Conservation (phyloP, 2,888 invertebrate genomes). For the Drosophila leonis region DNA sequence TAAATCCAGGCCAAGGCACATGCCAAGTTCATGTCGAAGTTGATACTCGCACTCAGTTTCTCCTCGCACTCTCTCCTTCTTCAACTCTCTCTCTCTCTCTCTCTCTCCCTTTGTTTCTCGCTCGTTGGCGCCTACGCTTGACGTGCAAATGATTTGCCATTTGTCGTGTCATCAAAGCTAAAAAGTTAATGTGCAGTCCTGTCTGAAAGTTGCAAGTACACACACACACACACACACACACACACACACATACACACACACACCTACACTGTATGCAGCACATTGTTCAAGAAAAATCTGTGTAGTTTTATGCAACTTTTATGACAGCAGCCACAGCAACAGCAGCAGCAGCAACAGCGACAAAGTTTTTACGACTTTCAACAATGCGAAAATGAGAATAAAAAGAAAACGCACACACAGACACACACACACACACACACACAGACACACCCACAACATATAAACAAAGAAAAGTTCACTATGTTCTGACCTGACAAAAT, state of each 20-base stretch:
- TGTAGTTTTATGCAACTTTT: slow-evolving; percentile 76
- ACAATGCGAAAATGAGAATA: slow-evolving; percentile 25
- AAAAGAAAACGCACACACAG: slow-evolving; percentile 30
- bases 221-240: slow-evolving; percentile 20
- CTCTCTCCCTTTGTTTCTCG: background rate
- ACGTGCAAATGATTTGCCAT: slow-evolving; percentile 69
- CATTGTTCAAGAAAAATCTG: slow-evolving; percentile 49
- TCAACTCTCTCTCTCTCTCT: too few species aligned
- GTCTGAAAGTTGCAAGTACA: slow-evolving; percentile 38
- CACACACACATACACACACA: slow-evolving; percentile 25
- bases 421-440: background rate
- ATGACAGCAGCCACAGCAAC: slow-evolving; percentile 49
- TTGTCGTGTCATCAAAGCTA: slow-evolving; percentile 54
- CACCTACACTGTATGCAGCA: slow-evolving; percentile 20
- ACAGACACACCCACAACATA: slow-evolving; percentile 8
- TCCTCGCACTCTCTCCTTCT: background rate
- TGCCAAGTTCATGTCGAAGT: slow-evolving; percentile 33
- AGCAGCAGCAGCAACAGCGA: slow-evolving; percentile 1
- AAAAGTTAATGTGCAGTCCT: slow-evolving; percentile 44
- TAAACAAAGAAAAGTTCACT: slow-evolving; percentile 36
- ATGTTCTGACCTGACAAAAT: slow-evolving; percentile 24
- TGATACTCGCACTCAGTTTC: background rate
- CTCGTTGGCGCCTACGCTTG: slow-evolving; percentile 36
- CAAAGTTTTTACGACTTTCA: slow-evolving; percentile 64
- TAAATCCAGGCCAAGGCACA: slow-evolving; percentile 63